Conservation (phyloP, 1,140 invertebrate species). For the Pygmarrhopalites habei region DNA sequence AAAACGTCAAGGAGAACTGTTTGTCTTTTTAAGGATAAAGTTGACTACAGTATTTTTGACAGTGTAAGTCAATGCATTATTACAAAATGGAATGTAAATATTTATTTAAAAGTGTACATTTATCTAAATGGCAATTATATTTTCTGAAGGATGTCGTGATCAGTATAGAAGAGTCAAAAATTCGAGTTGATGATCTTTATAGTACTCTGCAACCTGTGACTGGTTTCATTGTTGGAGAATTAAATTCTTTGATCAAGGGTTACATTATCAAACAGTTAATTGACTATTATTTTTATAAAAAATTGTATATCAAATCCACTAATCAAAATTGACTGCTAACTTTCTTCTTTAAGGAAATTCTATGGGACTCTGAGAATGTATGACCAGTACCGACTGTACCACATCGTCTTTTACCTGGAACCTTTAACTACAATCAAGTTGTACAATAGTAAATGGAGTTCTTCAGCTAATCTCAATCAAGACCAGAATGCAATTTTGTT, state of each 20-base stretch:
- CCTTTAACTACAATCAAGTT: constrained; percentile 6
- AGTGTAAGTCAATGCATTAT: no score
- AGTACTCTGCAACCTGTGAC: constrained; percentile 1
- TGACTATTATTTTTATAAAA: not conserved
- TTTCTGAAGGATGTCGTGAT: not conserved
- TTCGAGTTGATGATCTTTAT: not conserved
- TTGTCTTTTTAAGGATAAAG: constrained; percentile 11
- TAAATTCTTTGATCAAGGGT: constrained; percentile 7
- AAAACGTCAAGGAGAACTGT: not conserved
- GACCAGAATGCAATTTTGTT: constrained; percentile 22
- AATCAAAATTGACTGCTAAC: not conserved
- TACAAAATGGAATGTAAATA: no score
- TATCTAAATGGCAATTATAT: not conserved
- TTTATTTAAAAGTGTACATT: not conserved
- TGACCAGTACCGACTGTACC: constrained; percentile 10
- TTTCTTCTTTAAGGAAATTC: constrained; percentile 14
- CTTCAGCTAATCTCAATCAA: not conserved
- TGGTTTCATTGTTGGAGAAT: constrained; percentile 9
- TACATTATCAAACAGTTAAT: constrained; percentile 14
- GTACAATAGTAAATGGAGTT: not conserved
- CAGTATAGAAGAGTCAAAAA: not conserved
- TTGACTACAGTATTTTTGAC: not conserved
- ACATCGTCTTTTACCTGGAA: constrained; percentile 25
- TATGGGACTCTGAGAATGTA: constrained; percentile 26
- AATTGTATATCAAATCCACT: not conserved